A percentile compares a stretch with the other conserved stretches of the same genome.
Evolutionary conservation across 1,140 invertebrate species (phyloP).

Genomic region (Trichoplusia ni): DNA sequence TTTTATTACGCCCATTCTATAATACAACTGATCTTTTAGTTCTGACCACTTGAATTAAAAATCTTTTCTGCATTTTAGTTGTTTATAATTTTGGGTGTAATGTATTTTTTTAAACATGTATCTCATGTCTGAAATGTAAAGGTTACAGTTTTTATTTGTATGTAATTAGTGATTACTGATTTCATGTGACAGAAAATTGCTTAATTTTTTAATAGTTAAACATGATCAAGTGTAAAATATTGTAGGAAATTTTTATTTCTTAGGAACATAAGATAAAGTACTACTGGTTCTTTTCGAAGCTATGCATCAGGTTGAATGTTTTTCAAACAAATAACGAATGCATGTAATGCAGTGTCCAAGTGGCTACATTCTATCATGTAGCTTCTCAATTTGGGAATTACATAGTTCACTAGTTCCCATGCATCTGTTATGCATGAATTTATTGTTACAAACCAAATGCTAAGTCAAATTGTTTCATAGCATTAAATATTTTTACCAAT

Average conservation of each 20-base stretch:
- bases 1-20: slow-evolving; percentile 40
- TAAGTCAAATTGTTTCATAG: slow-evolving; percentile 80
- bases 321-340: slow-evolving; percentile 39
- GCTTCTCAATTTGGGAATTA: slow-evolving; percentile 50
- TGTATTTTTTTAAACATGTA: slow-evolving; percentile 32
- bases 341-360: slow-evolving; percentile 49
- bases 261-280: slow-evolving; percentile 77
- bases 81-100: slow-evolving; percentile 30
- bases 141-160: slow-evolving; percentile 39
- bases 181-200: slow-evolving; percentile 39
- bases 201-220: slow-evolving; percentile 54
- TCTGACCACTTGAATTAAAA: neutral
- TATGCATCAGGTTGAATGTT: slow-evolving; percentile 49
- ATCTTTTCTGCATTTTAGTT: slow-evolving; percentile 9
- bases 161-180: slow-evolving; percentile 34
- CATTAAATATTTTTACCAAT: slow-evolving; percentile 80
- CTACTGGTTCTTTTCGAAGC: slow-evolving; percentile 67
- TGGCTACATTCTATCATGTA: slow-evolving; percentile 38
- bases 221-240: slow-evolving; percentile 74
- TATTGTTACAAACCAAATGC: slow-evolving; percentile 76
- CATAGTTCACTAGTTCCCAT: slow-evolving; percentile 53
- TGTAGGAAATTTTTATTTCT: slow-evolving; percentile 74
- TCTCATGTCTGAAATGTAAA: slow-evolving; percentile 40
- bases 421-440: slow-evolving; percentile 59
- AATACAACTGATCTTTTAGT: slow-evolving; percentile 37